Base-by-base conservation (phyloP, 2,113 vertebrate genomes). In the Cavia porcellus region DNA sequence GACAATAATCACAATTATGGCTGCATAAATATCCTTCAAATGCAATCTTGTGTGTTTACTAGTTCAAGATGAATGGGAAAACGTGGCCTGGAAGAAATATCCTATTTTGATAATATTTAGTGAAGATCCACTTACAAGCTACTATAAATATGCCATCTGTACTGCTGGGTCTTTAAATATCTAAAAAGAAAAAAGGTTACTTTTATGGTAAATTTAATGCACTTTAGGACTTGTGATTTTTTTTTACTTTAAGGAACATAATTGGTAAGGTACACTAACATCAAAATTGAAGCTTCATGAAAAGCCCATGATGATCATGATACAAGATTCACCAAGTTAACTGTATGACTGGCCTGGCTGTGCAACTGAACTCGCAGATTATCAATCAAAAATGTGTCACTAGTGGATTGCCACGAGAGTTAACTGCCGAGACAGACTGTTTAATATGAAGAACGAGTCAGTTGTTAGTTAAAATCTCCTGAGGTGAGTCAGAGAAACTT, bases 1-100 rank as follows among this genome's bases (percentile, higher is more conserved):
- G 30, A 95, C 89, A 96, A 95, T 75, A 7, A 95, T 96, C 86
- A 61, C 11, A 97, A 94, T 91, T 86, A 88, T 22, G 92, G 74
- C 15, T 98, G 93, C 47, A 92, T 92, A 79, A 96, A 95, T 92
- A 96, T 15, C 11, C 25, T 92, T 96, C 38, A 42, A 5, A 74
- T 80, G 32, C 66, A 86, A 25, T 14, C 17, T 62, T 91, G 14
- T 81, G 95, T n/a, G 17, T 90, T 97, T 96, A 95, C 25, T n/a
- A 92, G 52, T 94, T 96, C 19, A 90, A 96, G 87, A 95, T 42
- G 35, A 95, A 88, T 80, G 28, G 50, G 72, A 38, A 91, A 95
- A 89, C 5, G 57, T 66, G 5, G 14, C 25, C 80, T 59, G 64
- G 19, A 83, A 97, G 35, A 94, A 93, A 94, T 84, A 38, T 10